These are phyloP conservation scores for Cheilosia vulpina DNA, from an alignment of 2,888 invertebrate species.

Conservation along the genomic window DNA sequence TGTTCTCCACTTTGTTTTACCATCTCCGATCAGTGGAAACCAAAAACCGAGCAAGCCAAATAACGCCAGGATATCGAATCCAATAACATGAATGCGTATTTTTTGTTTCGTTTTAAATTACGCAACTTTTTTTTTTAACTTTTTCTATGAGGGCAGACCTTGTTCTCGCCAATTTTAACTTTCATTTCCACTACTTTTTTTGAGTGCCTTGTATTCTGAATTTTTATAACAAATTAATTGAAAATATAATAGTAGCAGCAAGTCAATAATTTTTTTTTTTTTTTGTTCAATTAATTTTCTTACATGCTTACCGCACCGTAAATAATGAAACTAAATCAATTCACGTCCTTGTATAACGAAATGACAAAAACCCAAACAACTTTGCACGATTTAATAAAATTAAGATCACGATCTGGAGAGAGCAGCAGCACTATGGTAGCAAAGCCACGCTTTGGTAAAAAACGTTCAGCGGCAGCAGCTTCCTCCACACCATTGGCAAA, in stretches of 20 bases:
- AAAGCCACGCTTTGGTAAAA: conserved; percentile 82
- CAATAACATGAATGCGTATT: neutral
- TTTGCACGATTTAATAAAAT: conserved; percentile 53
- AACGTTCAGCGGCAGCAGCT: conserved; percentile 80
- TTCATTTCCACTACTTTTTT: conserved; percentile 35
- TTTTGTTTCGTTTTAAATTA: conserved; percentile 14
- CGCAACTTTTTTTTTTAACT: neutral
- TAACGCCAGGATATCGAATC: too few species aligned
- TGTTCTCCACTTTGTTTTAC: too few species aligned
- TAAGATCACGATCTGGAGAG: conserved; percentile 78
- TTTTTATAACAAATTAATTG: conserved; percentile 4
- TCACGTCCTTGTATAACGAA: conserved; percentile 13
- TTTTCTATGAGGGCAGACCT: conserved; percentile 7
- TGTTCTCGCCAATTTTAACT: conserved; percentile 16
- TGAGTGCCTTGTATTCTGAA: conserved; percentile 23
- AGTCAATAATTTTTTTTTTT: conserved; percentile 30
- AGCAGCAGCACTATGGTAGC: conserved; percentile 70
- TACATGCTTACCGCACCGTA: conserved; percentile 76
- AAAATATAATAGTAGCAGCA: conserved; percentile 17
- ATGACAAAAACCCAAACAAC: conserved; percentile 32
- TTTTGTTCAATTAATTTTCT: conserved; percentile 68
- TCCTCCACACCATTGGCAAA: conserved; percentile 72
- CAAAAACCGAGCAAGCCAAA: too few species aligned
- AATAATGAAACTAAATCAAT: conserved; percentile 48
- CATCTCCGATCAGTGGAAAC: too few species aligned